Base-by-base conservation (phyloP, 2,888 invertebrate genomes). In the Caenorhabditis imperialis region DNA sequence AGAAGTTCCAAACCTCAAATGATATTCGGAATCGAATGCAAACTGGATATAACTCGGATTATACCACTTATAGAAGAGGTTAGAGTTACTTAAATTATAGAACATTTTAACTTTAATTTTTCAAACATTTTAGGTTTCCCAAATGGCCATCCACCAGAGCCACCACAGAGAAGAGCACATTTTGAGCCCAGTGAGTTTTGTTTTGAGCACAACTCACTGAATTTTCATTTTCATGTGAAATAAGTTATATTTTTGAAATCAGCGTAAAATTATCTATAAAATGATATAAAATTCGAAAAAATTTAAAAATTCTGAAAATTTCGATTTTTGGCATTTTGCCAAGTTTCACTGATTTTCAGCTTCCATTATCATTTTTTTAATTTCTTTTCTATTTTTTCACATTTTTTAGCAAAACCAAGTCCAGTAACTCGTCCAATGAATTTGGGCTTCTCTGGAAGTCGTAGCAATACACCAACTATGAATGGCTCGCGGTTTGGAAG, bases 31-130 rank as follows among this genome's bases (percentile, higher is more conserved):
- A 40, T 40, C 58, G 77, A 18, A 35, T 75, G 16, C 74, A 81
- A 33, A 57, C 72, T 47, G 81, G 81, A n/a, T 81, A 81, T 30
- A 48, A 54, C 0, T 81, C 81, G 7, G 81, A 81, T 37, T 81
- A 79, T 51, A 81, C 81, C 4, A 72, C 61, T 1, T 81, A 81
- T 42, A 30, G 72, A 40, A 45, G 62, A 42, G 53, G 47, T 27
- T 14, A 16, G 10, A 18, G 4, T 16, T 12, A 6, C 25, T 47
- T 14, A 25, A 20, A 8, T 55, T 40, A 8, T 47, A 23, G 16
- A 48, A 48, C 16, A 48, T 30, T 20, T 23, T 2, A 22, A 33
- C 22, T 50, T 23, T 53, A 18, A 40, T 20, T 45, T 45, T 45
- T 42, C 18, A 10, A 6, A 6, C 18, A 33, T 6, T 6, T 6